Evolutionary conservation across 2,888 invertebrate genomes (phyloP), one percentile per base, ranked within the genome.

Genomic region (Tridacna crocea): DNA sequence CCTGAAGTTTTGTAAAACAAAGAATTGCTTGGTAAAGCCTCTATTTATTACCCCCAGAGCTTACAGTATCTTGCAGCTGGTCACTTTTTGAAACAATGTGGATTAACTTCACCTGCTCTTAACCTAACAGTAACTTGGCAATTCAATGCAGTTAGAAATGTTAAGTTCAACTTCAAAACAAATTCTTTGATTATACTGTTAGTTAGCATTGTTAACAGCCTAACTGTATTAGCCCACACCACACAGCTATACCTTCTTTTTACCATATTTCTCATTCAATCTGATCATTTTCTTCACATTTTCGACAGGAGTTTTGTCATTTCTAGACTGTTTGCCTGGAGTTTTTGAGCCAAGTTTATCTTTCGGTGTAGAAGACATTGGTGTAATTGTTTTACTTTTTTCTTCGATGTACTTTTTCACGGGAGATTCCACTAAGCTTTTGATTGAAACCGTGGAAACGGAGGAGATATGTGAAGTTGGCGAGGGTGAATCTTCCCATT

Each of bases 401-500:
- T 80, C 80, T 15, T 73, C 74, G 8, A 84, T 84, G 66, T 84
- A 84, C 48, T 73, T 63, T 77, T 84, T 84, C 19, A 82, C 82
- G 2, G 84, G 84, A 26, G 84, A 82, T 77, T 84, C 84, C 26
- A 84, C 70, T 46, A 83, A 75, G 58, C 77, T 80, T 65, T 79
- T 68, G 46, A 83, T 27, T 46, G 81, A 81, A 11, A 81, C 75
- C 17, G 83, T 74, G 22, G 86, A 86, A 3, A 79, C 68, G 10
- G 81, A 68, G n/a, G 85, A 85, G 15, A 75, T 68, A 26, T 70
- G 19, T 6, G 79, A 83, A 55, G 70, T 48, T n/a, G 86, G 86
- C 13, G 86, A 82, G n/a, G 83, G 83, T 19, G 77, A 72, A 58
- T 86, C 86, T 8, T 86, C 83, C 86, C 86, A 86, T 72, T 80